Base-by-base conservation (phyloP, 2,888 invertebrate genomes). In the Drosophila mayaguana region DNA sequence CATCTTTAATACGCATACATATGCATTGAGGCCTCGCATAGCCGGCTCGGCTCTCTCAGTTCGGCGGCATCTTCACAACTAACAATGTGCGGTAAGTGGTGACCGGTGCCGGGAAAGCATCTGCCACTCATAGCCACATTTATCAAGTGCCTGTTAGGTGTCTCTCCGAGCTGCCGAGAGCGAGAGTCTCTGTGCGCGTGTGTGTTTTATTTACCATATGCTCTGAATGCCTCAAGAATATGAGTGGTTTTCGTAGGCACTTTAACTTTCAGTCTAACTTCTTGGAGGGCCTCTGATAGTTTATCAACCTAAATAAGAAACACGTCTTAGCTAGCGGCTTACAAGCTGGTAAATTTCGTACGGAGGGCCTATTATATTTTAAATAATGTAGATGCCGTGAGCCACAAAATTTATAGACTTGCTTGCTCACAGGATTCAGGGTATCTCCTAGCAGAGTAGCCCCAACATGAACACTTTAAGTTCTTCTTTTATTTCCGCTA, bases 181-280 rank as follows among this genome's bases (percentile, higher is more conserved):
- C 25, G 59, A 11, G 48, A 36, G 20, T 50, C 43, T 38, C 32
- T 51, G 46, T 43, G 48, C 62, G 55, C 68, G 74, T 68, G 64
- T 70, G 59, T 67, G 64, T 72, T 75, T 82, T 88, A 70, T 82
- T 82, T 85, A 78, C 85, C 88, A 83, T 88, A 85, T 87, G 83
- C 82, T 36, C 46, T 72, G 77, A 72, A 68, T 61, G 69, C 55
- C 76, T 68, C 56, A 61, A 63, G 69, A 63, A 72, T 80, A 65
- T 69, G 75, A 85, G 73, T 70, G 59, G 56, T 71, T 69, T 63
- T 61, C 43, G 50, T 20, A 60, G 38, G 50, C 42, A 60, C 63
- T 67, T 69, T 62, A 75, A 51, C 50, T 63, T 55, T 18, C 54
- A 55, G 56, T 40, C 48, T 36, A 14, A 74, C 60, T 75, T 75